Evolutionary conservation across 2,888 invertebrate species (phyloP).

Genomic region (Lithosia quadra): DNA sequence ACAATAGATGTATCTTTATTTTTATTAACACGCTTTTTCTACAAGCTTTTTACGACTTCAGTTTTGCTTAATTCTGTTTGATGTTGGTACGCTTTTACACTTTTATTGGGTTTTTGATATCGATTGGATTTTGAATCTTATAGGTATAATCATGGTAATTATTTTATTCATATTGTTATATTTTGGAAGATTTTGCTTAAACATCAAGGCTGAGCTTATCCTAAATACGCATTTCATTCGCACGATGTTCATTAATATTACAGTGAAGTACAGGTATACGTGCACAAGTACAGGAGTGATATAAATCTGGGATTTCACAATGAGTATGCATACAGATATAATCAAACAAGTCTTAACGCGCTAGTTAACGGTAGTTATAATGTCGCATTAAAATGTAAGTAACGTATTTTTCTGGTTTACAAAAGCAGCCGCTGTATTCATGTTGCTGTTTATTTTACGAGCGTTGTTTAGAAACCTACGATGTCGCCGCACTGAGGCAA

Average conservation of each 20-base stretch:
- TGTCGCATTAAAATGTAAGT: constrained; percentile 73
- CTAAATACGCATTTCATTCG: neutral
- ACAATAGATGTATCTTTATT: neutral
- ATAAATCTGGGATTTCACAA: constrained; percentile 53
- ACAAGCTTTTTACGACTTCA: too few species aligned
- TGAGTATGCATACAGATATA: constrained; percentile 53
- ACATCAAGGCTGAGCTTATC: neutral
- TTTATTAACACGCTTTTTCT: too few species aligned
- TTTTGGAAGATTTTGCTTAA: neutral
- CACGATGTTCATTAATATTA: constrained; percentile 13
- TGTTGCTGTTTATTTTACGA: constrained; percentile 68
- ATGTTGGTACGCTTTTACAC: too few species aligned
- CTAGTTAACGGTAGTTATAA: constrained; percentile 69
- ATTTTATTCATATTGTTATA: too few species aligned
- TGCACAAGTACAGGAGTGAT: constrained; percentile 16
- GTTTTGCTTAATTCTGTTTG: neutral
- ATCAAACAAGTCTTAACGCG: constrained; percentile 59
- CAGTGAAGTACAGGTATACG: constrained; percentile 2
- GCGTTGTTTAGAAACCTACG: constrained; percentile 63
- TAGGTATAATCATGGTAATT: too few species aligned
- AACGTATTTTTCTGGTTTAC: constrained; percentile 64
- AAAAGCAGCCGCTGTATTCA: constrained; percentile 66
- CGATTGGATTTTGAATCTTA: too few species aligned
- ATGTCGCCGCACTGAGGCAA: constrained; percentile 51
- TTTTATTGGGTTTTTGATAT: too few species aligned